phyloP scores from a whole-genome alignment of 2,888 invertebrate genomes.

The Zeuzera pyrina region DNA sequence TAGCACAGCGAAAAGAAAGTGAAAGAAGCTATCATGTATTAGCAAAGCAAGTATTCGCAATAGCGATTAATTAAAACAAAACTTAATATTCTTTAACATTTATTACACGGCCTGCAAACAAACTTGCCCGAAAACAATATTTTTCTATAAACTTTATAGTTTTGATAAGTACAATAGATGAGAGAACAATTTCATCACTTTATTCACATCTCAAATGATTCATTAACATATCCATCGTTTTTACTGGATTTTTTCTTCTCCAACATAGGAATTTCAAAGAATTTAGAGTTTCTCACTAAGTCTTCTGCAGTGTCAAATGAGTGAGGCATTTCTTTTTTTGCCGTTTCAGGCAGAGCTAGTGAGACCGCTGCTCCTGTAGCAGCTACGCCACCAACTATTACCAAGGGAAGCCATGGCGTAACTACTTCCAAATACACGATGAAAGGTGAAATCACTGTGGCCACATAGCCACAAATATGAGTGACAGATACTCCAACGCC shows the following conservation, averaged over 20 bases:
- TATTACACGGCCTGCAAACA: too few relatives aligned
- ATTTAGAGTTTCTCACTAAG: constrained; percentile 28
- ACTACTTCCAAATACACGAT: constrained; percentile 42
- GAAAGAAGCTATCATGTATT: too few relatives aligned
- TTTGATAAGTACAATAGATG: too few relatives aligned
- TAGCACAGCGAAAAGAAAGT: too few relatives aligned
- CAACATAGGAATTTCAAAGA: constrained; percentile 39
- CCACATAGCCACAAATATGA: constrained; percentile 42
- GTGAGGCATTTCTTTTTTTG: constrained; percentile 45
- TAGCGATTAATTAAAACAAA: too few relatives aligned
- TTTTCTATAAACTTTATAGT: too few relatives aligned
- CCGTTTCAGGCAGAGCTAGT: constrained; percentile 45
- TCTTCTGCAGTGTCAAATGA: constrained; percentile 49
- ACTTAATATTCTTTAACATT: too few relatives aligned
- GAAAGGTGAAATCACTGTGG: constrained; percentile 43
- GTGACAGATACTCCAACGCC: constrained; percentile 40
- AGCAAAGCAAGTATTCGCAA: too few relatives aligned
- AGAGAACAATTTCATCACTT: too few relatives aligned
- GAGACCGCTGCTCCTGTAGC: constrained; percentile 26
- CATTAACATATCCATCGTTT: too few relatives aligned
- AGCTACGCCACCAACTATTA: constrained; percentile 30
- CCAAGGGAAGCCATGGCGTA: constrained; percentile 38
- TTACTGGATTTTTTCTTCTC: constrained; percentile 14
- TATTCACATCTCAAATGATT: too few relatives aligned
- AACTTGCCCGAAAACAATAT: too few relatives aligned